These are phyloP conservation scores for Apis cerana DNA, from an alignment of 1,140 invertebrate species.

Conservation along the genomic window DNA sequence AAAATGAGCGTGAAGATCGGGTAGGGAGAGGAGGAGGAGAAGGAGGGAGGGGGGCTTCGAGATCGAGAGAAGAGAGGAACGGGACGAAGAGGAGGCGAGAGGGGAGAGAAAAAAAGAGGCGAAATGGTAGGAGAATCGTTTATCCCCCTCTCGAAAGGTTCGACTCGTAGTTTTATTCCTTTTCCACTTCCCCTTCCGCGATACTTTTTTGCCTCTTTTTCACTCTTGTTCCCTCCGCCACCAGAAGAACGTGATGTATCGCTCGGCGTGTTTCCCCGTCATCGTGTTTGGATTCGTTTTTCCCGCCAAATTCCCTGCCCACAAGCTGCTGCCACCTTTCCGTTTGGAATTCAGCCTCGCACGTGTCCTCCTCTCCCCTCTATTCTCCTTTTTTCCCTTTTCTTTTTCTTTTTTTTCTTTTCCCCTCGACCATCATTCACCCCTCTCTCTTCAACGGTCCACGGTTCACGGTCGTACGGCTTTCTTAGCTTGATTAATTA, in stretches of 20 bases:
- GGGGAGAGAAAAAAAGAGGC: constrained; percentile 49
- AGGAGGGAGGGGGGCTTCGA: neutral
- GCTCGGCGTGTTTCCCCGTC: constrained; percentile 71
- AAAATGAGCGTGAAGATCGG: constrained; percentile 37
- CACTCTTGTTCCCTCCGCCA: constrained; percentile 58
- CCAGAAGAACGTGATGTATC: constrained; percentile 77
- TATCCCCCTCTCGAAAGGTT: constrained; percentile 35
- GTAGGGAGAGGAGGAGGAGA: constrained; percentile 11
- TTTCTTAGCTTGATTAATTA: constrained; percentile 78
- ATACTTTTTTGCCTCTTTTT: constrained; percentile 41
- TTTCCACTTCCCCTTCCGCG: constrained; percentile 8
- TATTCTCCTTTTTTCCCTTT: neutral
- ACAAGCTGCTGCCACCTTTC: constrained; percentile 68
- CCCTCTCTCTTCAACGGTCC: neutral
- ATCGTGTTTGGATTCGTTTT: constrained; percentile 78
- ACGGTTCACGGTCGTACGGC: constrained; percentile 62
- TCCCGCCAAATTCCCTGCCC: constrained; percentile 77
- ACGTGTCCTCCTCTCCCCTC: neutral
- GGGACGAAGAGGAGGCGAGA: constrained; percentile 41
- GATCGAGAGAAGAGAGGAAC: constrained; percentile 45
- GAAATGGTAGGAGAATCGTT: constrained; percentile 45
- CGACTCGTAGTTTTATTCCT: constrained; percentile 11
- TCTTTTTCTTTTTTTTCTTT: constrained; percentile 6
- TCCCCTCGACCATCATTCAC: constrained; percentile 14
- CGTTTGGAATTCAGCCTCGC: constrained; percentile 45